These are phyloP conservation scores for Notechis scutatus DNA, from an alignment of 2,113 vertebrate species.

Conservation along the genomic window DNA sequence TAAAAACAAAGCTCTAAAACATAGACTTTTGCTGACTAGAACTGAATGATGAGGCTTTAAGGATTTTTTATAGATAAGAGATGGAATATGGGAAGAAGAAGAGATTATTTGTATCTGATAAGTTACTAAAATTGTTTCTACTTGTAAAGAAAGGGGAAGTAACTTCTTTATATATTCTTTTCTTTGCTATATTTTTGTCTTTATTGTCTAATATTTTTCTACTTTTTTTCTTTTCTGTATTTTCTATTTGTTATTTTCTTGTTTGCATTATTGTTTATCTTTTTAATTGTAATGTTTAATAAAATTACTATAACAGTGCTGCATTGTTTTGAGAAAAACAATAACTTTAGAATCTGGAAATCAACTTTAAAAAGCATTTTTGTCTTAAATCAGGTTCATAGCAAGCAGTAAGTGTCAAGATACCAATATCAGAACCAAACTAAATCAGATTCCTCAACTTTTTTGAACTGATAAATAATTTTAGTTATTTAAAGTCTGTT, in stretches of 20 bases:
- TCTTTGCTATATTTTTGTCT: neutral
- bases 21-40: neutral
- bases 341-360: conserved; percentile 12
- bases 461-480: neutral
- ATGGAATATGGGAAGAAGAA: neutral
- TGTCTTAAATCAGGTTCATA: neutral
- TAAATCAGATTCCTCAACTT: neutral
- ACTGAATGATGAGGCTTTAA: neutral
- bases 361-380: conserved; percentile 29
- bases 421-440: neutral
- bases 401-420: neutral
- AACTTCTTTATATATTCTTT: neutral
- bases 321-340: conserved; percentile 5
- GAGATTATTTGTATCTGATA: neutral
- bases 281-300: neutral
- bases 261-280: neutral
- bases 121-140: neutral
- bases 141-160: neutral
- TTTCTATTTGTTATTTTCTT: neutral
- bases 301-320: neutral
- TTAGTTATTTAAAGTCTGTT: neutral
- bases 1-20: neutral
- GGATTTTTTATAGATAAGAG: neutral
- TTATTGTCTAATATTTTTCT: neutral
- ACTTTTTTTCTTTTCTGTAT: neutral